Base-by-base conservation (phyloP, 2,888 invertebrate species). In the Agrotis exclamationis region DNA sequence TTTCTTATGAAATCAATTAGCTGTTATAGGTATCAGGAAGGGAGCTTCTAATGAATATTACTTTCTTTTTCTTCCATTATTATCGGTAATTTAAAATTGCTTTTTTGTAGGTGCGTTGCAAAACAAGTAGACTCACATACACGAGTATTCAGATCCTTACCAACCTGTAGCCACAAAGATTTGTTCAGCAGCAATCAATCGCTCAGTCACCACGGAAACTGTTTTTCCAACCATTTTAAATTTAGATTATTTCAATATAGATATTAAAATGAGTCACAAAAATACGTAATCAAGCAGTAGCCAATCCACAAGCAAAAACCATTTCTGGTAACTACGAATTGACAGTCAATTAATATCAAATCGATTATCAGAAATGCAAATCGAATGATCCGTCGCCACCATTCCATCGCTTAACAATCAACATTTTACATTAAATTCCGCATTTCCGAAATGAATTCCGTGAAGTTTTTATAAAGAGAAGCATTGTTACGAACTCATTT, bases 341-440 rank as follows among this genome's bases (percentile, higher is more conserved):
- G 51, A 58, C 47, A 71, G 65, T 68, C 58, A 63, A 76, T 64
- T 69, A 59, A 69, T 74, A 74, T 76, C 13, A 14, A 70, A 70
- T 72, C 60, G 48, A 24, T 60, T 68, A 65, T 74, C 69, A 71
- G 50, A 54, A 70, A 65, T 68, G 50, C 45, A 69, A 83, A 80
- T 80, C 54, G 63, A 82, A 73, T 70, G 63, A 68, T 65, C 70
- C 77, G 76, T 70, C 81, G 70, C 65, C 64, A 83, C 56, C 66
- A 80, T 64, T n/a, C 63, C 66, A 53, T 39, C 66, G 56, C n/a
- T 80, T 65, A 64, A 65, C 14, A 63, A 56, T 44, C 56, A 56
- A 44, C 51, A 22, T 58, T 65, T 68, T 0, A 48, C n/a, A 54
- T 66, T 1, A 48, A n/a, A 28, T 66, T 76, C 59, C 20, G 14